Evolutionary conservation across 2,888 invertebrate species (phyloP).

Genomic region (Mythimna ferrago): DNA sequence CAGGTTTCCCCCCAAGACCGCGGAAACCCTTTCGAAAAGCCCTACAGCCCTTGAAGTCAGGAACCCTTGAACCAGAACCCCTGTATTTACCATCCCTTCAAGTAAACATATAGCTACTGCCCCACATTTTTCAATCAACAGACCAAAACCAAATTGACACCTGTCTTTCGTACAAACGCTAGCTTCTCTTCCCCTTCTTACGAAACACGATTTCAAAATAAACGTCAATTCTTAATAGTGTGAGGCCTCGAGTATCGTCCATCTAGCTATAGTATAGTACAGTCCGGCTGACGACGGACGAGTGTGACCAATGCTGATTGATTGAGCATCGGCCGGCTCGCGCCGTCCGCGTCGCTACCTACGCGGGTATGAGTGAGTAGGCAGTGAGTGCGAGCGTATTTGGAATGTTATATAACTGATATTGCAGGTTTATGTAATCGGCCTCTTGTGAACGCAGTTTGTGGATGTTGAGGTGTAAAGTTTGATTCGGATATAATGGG

Average conservation of each 20-base stretch:
- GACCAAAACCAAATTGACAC: not conserved
- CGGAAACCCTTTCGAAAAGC: too few species aligned
- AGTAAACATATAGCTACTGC: too few species aligned
- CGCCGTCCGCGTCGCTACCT: constrained; percentile 18
- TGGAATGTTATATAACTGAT: constrained; percentile 30
- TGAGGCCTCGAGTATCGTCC: constrained; percentile 17
- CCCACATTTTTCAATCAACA: not conserved
- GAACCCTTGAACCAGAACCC: too few species aligned
- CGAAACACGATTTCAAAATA: constrained; percentile 30
- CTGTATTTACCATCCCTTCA: too few species aligned
- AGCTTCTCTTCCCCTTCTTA: not conserved
- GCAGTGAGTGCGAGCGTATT: constrained; percentile 3
- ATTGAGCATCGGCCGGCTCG: constrained; percentile 64
- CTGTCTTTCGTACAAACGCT: not conserved
- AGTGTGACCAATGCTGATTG: constrained; percentile 82
- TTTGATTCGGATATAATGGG: too few species aligned
- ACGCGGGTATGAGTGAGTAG: constrained; percentile 7
- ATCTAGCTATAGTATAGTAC: constrained; percentile 10
- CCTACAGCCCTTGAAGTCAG: too few species aligned
- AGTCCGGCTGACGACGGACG: constrained; percentile 38
- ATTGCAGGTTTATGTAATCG: constrained; percentile 11
- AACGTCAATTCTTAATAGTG: constrained; percentile 26
- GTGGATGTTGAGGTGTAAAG: too few species aligned
- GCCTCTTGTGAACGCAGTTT: not conserved
- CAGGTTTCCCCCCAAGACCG: too few species aligned